These are phyloP conservation scores for Chloroceryle amazona DNA, from an alignment of 2,797 vertebrate genomes.

Conservation along the genomic window DNA sequence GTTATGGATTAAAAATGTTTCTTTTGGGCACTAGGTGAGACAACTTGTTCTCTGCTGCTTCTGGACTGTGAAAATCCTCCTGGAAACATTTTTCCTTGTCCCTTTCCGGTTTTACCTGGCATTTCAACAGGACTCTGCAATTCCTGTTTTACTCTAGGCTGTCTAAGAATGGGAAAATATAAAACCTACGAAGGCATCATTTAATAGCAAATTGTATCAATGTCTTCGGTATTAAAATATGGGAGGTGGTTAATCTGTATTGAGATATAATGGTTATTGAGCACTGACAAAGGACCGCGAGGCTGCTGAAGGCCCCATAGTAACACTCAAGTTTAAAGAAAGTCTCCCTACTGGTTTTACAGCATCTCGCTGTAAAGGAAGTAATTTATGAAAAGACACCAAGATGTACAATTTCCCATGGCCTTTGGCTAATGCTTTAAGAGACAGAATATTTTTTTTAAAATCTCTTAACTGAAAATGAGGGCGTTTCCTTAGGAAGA, in stretches of 20 bases:
- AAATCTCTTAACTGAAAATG: neutral
- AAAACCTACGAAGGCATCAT: neutral
- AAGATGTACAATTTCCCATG: conserved; percentile 33
- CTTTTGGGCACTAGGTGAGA: neutral
- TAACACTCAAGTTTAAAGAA: neutral
- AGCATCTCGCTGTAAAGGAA: conserved; percentile 24
- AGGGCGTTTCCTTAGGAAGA: conserved; percentile 53
- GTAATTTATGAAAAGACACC: conserved; percentile 49
- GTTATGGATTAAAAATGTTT: neutral
- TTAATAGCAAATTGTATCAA: neutral
- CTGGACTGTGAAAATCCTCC: neutral
- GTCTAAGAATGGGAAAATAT: neutral
- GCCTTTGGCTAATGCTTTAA: conserved; percentile 44
- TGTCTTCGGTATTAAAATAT: neutral
- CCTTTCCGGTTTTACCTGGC: neutral
- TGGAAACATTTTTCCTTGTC: neutral
- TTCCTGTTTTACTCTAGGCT: neutral
- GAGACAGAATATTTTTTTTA: neutral
- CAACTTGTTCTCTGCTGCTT: neutral
- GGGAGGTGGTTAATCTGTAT: neutral
- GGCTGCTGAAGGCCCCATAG: neutral
- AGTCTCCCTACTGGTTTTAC: conserved; percentile 38
- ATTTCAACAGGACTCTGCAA: neutral
- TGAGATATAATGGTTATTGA: neutral
- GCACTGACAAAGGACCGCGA: neutral